phyloP scores from a whole-genome alignment of 2,888 invertebrate genomes.

The Sinotaia quadrata region DNA sequence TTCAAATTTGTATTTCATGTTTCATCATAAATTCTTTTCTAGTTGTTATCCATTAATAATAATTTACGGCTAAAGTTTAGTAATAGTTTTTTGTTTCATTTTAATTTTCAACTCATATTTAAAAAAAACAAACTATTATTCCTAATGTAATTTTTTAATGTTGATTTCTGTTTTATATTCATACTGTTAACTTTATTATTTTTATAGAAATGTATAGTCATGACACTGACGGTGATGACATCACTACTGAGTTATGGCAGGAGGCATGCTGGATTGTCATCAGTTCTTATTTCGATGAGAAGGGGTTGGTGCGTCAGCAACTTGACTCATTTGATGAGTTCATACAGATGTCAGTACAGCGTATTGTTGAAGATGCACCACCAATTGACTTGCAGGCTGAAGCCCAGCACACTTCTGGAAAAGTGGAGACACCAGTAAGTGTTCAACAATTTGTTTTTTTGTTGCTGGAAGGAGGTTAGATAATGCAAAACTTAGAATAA shows the following conservation, averaged over 20 bases:
- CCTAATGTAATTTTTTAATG: background rate
- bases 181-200: background rate
- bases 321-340: slow-evolving; percentile 99
- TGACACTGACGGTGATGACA: slow-evolving; percentile 82
- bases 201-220: slow-evolving; percentile 50
- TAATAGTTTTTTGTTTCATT: background rate
- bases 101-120: background rate
- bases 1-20: no score
- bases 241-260: slow-evolving; percentile 98
- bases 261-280: slow-evolving; percentile 99
- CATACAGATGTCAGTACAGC: slow-evolving; percentile 99
- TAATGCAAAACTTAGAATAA: no score
- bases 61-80: no score
- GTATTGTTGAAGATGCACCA: slow-evolving; percentile 99
- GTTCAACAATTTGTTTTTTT: no score
- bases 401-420: slow-evolving; percentile 95
- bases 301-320: slow-evolving; percentile 98
- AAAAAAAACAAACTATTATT: background rate
- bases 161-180: background rate
- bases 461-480: no score
- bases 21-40: no score
- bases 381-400: slow-evolving; percentile 97
- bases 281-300: slow-evolving; percentile 99
- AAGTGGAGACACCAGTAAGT: slow-evolving; percentile 77
- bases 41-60: no score